Conservation (phyloP, 2,888 invertebrate species). For the Pterobdella sp. region DNA sequence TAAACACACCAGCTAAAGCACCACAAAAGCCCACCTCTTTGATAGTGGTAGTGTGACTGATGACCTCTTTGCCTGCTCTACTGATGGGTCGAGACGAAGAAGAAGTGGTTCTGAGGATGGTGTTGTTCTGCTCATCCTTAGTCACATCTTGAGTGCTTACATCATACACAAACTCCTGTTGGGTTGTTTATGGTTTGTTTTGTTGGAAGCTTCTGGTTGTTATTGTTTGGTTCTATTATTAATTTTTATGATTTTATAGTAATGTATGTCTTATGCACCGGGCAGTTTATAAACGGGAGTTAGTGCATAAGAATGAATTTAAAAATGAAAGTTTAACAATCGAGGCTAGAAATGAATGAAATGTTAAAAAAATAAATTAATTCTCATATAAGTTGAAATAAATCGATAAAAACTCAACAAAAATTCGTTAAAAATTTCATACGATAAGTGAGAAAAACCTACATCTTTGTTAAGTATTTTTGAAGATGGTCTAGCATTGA, state of each 20-base stretch:
- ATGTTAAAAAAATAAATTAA: background rate
- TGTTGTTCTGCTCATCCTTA: slow-evolving; percentile 18
- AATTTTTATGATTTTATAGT: no score
- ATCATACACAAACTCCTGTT: slow-evolving; percentile 26
- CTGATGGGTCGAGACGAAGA: background rate
- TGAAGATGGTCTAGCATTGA: slow-evolving; percentile 21
- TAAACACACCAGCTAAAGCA: no score
- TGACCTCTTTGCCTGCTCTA: background rate
- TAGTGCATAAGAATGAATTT: no score
- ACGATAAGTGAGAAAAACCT: background rate
- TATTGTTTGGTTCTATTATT: no score
- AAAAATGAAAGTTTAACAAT: background rate
- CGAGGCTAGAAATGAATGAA: background rate
- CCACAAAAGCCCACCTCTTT: no score
- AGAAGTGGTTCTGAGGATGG: slow-evolving; percentile 3
- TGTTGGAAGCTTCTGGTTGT: background rate
- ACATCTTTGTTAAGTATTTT: slow-evolving; percentile 16
- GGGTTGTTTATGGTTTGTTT: background rate
- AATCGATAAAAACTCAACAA: background rate
- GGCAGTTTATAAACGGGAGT: no score
- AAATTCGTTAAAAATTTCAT: no score
- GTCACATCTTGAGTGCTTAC: slow-evolving; percentile 10
- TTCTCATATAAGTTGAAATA: background rate
- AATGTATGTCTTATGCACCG: no score
- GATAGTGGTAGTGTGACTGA: slow-evolving; percentile 24